Conservation (phyloP, 2,797 vertebrate species). For the Bovichtus diacanthus region DNA sequence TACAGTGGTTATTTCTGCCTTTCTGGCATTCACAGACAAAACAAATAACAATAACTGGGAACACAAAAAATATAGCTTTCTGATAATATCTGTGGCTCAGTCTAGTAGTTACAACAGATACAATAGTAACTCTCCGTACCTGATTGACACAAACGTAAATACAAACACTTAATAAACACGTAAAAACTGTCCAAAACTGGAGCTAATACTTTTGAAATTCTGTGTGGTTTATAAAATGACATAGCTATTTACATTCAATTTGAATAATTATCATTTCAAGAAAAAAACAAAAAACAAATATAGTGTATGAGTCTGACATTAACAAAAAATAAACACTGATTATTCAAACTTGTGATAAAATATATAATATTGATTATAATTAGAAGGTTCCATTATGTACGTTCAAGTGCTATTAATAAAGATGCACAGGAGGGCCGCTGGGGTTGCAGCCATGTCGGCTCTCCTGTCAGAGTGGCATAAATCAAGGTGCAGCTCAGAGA, state of each 20-base stretch:
- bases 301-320: conserved; percentile 75
- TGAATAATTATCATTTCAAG: conserved; percentile 80
- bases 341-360: conserved; percentile 81
- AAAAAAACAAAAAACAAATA: conserved; percentile 57
- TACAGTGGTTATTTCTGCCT: conserved; percentile 89
- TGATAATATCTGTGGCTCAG: conserved; percentile 88
- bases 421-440: conserved; percentile 66
- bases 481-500: conserved; percentile 83
- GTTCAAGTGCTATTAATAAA: conserved; percentile 87
- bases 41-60: conserved; percentile 79
- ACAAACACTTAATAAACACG: conserved; percentile 73
- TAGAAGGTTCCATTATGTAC: conserved; percentile 81
- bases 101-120: conserved; percentile 86
- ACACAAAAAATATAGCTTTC: conserved; percentile 87
- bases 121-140: conserved; percentile 77
- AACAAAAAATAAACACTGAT: conserved; percentile 83
- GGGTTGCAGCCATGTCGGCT: conserved; percentile 30
- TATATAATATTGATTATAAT: conserved; percentile 82
- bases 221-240: conserved; percentile 83
- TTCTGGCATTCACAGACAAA: conserved; percentile 83
- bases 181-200: conserved; percentile 71
- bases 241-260: conserved; percentile 86
- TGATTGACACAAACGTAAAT: conserved; percentile 75
- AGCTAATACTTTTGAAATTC: conserved; percentile 86
- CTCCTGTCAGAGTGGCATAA: conserved; percentile 78